phyloP scores from a whole-genome alignment of 2,113 vertebrate species.

The Myotis lucifugus region DNA sequence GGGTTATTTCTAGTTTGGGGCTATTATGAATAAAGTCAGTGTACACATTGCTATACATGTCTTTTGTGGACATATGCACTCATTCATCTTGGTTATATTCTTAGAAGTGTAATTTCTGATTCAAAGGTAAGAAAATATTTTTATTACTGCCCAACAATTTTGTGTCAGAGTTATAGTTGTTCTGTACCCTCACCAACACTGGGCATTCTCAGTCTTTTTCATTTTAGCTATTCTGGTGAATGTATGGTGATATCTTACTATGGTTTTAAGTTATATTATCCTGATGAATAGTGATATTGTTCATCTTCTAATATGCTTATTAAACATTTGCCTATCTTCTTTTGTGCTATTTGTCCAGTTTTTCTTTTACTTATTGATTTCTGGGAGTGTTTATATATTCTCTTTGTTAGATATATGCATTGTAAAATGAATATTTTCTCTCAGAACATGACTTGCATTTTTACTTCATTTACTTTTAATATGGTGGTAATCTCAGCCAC shows the following conservation, averaged over 20 bases:
- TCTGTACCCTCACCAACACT: neutral
- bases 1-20: neutral
- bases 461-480: constrained; percentile 32
- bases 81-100: neutral
- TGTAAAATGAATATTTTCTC: neutral
- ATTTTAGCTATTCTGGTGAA: neutral
- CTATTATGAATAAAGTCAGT: neutral
- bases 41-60: neutral
- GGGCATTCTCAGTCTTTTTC: neutral
- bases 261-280: constrained; percentile 17
- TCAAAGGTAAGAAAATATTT: neutral
- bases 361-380: constrained; percentile 12
- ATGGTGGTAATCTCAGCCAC: neutral
- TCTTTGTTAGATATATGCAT: neutral
- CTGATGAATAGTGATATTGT: neutral
- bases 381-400: neutral
- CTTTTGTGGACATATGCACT: neutral
- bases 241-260: neutral
- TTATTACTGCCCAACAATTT: neutral
- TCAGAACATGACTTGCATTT: neutral
- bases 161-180: neutral
- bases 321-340: neutral
- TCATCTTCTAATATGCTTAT: neutral
- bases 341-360: neutral
- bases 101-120: neutral